Base-by-base conservation (phyloP, 1,140 invertebrate species). In the Leptestheria dahalacensis region DNA sequence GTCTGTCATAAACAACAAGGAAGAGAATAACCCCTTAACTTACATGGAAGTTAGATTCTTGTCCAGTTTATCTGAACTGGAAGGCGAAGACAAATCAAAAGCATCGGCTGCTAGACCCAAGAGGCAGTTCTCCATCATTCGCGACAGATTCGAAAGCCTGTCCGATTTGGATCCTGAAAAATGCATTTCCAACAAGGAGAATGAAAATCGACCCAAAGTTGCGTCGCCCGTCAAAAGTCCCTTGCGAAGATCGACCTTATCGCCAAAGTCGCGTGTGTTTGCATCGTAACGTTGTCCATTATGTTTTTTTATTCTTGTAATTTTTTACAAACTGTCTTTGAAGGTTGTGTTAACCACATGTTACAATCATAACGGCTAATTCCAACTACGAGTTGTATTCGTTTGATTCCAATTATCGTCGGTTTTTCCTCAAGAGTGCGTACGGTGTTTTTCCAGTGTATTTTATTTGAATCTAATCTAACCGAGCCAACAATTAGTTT, bases 11-110 rank as follows among this genome's bases (percentile, higher is more conserved):
- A n/a, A n/a, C n/a, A n/a, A n/a, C n/a, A 15, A 41, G 33, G 33
- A 41, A 41, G 33, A 46, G 6, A 18, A n/a, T 20, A 18, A 60
- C 15, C 48, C 49, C 15, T 41, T 60, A 28, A 60, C 58, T 11
- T 60, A 60, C 25, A 49, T 60, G 12, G 58, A 60, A 41, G 48
- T 60, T 20, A 60, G 49, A 51, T 60, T 60, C 33, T 29, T 60
- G 1, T 60, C 58, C n/a, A 50, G 51, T 29, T 28, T 60, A 33
- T 24, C 18, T 9, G 33, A 60, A 28, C 9, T 49, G n/a, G 47
- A 48, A 0, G n/a, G 20, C 10, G 51, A 53, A 15, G 21, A 21
- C 23, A 26, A 53, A 6, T 18, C 20, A 6, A 11, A n/a, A n/a
- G n/a, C n/a, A n/a, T n/a, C n/a, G n/a, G n/a, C n/a, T n/a, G n/a